Evolutionary conservation across 2,888 invertebrate genomes (phyloP).

Genomic region (Brachyptera risi): DNA sequence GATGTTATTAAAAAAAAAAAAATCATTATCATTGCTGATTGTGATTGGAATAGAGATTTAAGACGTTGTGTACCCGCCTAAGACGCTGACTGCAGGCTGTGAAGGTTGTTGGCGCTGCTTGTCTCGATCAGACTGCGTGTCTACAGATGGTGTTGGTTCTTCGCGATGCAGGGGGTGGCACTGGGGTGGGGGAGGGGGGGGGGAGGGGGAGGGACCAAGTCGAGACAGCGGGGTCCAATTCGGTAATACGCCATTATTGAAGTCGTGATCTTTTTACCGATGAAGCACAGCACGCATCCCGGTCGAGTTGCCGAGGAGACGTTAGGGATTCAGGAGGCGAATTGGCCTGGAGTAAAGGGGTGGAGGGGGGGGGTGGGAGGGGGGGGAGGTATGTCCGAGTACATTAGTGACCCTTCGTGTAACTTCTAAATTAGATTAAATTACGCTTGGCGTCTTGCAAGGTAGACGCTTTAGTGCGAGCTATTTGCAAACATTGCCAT

Average conservation of each 20-base stretch:
- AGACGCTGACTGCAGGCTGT: no score
- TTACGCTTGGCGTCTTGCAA: not conserved
- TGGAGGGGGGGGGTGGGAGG: not conserved
- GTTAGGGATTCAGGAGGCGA: conserved; percentile 6
- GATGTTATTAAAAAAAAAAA: no score
- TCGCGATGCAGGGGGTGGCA: no score
- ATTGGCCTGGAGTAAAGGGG: not conserved
- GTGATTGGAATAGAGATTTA: no score
- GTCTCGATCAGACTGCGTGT: no score
- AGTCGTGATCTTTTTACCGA: conserved; percentile 33
- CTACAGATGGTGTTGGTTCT: no score
- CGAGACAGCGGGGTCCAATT: conserved; percentile 27
- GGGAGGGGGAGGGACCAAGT: not conserved
- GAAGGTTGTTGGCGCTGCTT: no score
- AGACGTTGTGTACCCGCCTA: no score
- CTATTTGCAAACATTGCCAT: no score
- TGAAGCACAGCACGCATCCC: no score
- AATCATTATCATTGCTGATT: no score
- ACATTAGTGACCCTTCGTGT: conserved; percentile 15
- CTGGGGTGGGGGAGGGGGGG: not conserved
- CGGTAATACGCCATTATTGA: conserved; percentile 34
- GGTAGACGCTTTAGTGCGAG: not conserved
- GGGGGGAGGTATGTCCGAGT: conserved; percentile 13
- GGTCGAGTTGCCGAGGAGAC: conserved; percentile 11
- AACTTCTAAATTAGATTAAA: conserved; percentile 18